Base-by-base conservation (phyloP, 2,113 vertebrate genomes). In the Xiphophorus couchianus region DNA sequence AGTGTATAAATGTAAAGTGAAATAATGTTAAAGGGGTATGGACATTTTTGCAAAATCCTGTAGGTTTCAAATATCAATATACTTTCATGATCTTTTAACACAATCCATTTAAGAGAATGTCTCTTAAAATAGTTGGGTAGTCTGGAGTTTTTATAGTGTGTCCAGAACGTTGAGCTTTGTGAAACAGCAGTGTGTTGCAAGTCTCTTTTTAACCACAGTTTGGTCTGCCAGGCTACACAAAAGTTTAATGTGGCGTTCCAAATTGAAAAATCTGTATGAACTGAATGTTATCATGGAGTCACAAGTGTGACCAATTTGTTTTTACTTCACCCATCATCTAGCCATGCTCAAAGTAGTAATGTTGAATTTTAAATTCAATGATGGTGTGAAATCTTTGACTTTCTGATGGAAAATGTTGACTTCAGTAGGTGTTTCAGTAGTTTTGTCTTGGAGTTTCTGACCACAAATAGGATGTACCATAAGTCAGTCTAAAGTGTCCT, bases 171-270 rank as follows among this genome's bases (percentile, higher is more conserved):
- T 62, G 22, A 44, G 27, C 33, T 42, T n/a, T 42, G 15, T 17
- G 14, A 48, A 48, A 13, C 44, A 51, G 28, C 10, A 13, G 22
- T 71, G 27, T 30, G 76, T 44, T 58, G 27, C 22, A 61, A 33
- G n/a, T 13, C 5, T 48, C 14, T 37, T 39, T 39, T 51, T 30
- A 0, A 29, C 30, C 58, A n/a, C 19, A n/a, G 58, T 30, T 63
- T 74, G 65, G n/a, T 37, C 64, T 54, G 62, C 54, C 61, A 75
- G 74, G 54, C 4, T 29, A 60, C 67, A 69, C 51, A 5, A 25
- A 25, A 22, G 51, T 25, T 54, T 54, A 54, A 54, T 54, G 19
- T 17, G 17, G 5, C 22, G 3, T 54, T n/a, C 6, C 22, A 10
- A 54, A 54, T 54, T 25, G 51, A 8, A 54, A 48, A 48, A 48